These are phyloP conservation scores for Agrilus biguttatus DNA, from an alignment of 2,888 invertebrate genomes.

Conservation along the genomic window DNA sequence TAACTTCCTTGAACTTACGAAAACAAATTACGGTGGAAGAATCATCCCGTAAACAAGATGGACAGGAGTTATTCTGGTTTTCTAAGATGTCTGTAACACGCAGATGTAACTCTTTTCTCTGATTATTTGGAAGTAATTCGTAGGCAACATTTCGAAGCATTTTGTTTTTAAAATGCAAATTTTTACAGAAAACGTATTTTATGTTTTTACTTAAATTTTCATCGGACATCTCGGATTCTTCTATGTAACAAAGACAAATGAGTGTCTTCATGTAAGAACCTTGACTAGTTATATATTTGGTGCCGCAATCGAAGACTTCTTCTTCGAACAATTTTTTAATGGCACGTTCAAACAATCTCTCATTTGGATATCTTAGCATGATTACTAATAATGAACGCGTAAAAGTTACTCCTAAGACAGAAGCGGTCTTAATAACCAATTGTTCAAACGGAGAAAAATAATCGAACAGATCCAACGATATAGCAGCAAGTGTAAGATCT, in stretches of 20 bases:
- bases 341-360: slow-evolving; percentile 33
- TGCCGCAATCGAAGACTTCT: slow-evolving; percentile 39
- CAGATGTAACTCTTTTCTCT: slow-evolving; percentile 41
- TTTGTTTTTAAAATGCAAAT: slow-evolving; percentile 39
- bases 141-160: slow-evolving; percentile 38
- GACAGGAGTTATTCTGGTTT: slow-evolving; percentile 36
- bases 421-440: slow-evolving; percentile 42
- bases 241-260: slow-evolving; percentile 25
- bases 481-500: slow-evolving; percentile 29
- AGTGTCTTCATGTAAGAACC: slow-evolving; percentile 9
- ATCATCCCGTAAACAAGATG: slow-evolving; percentile 24
- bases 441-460: slow-evolving; percentile 45
- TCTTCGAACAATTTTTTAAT: slow-evolving; percentile 40
- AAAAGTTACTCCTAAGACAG: slow-evolving; percentile 41
- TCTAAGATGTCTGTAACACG: slow-evolving; percentile 37
- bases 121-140: slow-evolving; percentile 37
- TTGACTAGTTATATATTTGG: slow-evolving; percentile 15
- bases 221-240: slow-evolving; percentile 24
- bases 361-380: slow-evolving; percentile 38
- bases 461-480: slow-evolving; percentile 40
- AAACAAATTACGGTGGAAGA: slow-evolving; percentile 5
- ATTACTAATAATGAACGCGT: slow-evolving; percentile 37
- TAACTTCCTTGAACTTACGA: slow-evolving; percentile 9
- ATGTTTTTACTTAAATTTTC: neutral
- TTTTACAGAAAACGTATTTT: slow-evolving; percentile 41